Percentiles rank a stretch among this genome's conserved stretches.
Conservation (phyloP, 2,888 invertebrate genomes). For the Nomada goodeniana region DNA sequence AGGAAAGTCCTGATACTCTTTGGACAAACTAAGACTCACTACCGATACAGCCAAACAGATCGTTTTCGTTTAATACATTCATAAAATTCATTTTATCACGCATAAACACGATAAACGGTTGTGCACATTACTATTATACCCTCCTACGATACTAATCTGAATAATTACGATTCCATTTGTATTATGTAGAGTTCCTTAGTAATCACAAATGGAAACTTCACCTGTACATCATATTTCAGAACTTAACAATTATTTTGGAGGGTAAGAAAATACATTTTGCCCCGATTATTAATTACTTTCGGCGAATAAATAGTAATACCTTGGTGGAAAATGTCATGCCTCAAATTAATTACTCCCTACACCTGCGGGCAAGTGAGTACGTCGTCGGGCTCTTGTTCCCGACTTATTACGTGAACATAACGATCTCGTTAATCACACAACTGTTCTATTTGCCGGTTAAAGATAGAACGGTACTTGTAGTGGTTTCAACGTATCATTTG, state of each 20-base stretch:
- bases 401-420: background rate
- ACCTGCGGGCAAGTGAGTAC: background rate
- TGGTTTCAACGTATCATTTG: conserved; percentile 40
- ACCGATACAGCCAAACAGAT: background rate
- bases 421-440: background rate
- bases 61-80: background rate
- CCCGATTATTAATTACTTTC: background rate
- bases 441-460: conserved; percentile 6
- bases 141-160: background rate
- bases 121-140: no score
- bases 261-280: background rate
- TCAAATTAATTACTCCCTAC: background rate
- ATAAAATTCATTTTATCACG: background rate
- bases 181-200: background rate
- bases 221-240: no score
- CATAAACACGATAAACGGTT: background rate
- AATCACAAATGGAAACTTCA: no score
- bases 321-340: background rate
- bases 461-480: conserved; percentile 49
- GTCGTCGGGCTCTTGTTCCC: conserved; percentile 6
- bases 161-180: conserved; percentile 1
- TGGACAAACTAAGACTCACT: background rate
- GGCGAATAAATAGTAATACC: background rate
- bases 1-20: background rate
- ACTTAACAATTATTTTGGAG: no score